Conservation (phyloP, 2,113 vertebrate genomes). For the Psophia crepitans region DNA sequence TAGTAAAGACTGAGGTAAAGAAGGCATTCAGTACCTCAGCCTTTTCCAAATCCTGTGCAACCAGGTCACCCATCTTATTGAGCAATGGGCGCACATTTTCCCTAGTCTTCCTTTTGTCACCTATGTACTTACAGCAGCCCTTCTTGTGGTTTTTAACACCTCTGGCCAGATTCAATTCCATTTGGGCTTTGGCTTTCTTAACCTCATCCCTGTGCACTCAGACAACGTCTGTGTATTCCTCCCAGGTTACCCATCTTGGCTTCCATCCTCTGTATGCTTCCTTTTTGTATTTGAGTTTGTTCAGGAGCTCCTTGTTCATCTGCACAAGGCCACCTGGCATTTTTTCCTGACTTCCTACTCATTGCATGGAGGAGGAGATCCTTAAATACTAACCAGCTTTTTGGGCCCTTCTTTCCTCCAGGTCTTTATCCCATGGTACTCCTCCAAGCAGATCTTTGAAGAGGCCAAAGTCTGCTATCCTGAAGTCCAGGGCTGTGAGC, state of each 20-base stretch:
- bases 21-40: neutral
- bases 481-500: neutral
- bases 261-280: neutral
- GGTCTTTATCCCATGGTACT: neutral
- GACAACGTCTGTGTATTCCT: neutral
- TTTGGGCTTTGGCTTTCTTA: neutral
- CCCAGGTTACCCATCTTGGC: neutral
- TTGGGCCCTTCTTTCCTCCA: neutral
- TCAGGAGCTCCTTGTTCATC: neutral
- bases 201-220: neutral
- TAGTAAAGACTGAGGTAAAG: neutral
- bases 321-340: neutral
- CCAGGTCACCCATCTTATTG: neutral
- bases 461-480: neutral
- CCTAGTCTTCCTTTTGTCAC: neutral
- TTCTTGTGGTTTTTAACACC: neutral
- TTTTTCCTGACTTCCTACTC: neutral
- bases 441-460: neutral
- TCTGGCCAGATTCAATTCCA: neutral
- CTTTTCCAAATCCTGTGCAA: neutral
- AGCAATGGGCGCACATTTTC: neutral
- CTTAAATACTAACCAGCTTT: neutral
- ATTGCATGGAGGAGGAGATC: neutral
- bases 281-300: neutral
- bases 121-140: neutral